Conservation (phyloP, 2,888 invertebrate species). For the Barypeithes pellucidus region DNA sequence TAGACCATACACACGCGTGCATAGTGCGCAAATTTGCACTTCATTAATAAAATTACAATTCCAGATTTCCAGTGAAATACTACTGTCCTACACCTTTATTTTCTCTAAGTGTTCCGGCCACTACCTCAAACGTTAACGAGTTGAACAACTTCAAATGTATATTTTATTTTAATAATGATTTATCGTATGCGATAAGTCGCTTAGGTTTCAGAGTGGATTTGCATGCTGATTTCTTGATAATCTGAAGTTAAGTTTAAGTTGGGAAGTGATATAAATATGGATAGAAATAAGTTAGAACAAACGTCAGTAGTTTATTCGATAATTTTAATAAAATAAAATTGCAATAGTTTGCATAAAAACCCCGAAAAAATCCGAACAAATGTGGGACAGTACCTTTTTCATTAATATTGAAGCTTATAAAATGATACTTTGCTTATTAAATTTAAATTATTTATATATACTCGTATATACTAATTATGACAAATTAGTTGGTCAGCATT, state of each 20-base stretch:
- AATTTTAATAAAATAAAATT: neutral
- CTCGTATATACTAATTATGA: no score
- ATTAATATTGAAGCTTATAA: no score
- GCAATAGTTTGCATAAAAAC: no score
- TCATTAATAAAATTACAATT: conserved; percentile 63
- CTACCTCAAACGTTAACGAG: conserved; percentile 57
- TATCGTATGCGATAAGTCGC: conserved; percentile 51
- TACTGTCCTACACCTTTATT: conserved; percentile 54
- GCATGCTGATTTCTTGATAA: conserved; percentile 50
- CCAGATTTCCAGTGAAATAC: conserved; percentile 60
- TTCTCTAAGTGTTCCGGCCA: conserved; percentile 57
- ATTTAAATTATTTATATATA: no score
- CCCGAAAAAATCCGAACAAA: no score
- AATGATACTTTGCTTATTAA: no score
- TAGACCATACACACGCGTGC: conserved; percentile 58
- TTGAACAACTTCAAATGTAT: conserved; percentile 45
- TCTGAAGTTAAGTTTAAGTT: conserved; percentile 11
- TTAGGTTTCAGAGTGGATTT: conserved; percentile 46
- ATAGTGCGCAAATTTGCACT: conserved; percentile 62
- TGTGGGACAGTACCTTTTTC: no score
- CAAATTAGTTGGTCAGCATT: no score
- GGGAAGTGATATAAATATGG: neutral
- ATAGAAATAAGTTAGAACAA: neutral
- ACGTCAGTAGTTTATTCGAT: neutral
- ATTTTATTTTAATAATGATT: conserved; percentile 53